Conservation (phyloP, 2,888 invertebrate genomes). For the Argyra leucocephala region DNA sequence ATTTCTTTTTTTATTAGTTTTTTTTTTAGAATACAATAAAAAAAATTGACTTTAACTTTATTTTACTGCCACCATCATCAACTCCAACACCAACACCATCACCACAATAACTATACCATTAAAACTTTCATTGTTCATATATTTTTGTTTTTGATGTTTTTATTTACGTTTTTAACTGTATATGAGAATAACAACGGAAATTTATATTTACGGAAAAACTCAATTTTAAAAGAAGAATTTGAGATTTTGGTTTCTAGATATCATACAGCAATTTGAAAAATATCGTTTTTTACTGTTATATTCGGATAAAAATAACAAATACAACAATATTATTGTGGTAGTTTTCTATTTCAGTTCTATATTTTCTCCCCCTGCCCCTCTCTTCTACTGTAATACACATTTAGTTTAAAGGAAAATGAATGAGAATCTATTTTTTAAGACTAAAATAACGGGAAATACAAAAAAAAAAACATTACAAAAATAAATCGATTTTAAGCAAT, state of each 20-base stretch:
- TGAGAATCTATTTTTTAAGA: background rate
- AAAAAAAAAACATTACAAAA: background rate
- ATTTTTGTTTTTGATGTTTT: too few species aligned
- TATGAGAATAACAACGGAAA: background rate
- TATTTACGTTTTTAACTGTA: too few species aligned
- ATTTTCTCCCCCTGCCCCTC: too few species aligned
- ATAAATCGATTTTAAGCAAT: constrained; percentile 9
- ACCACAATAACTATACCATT: too few species aligned
- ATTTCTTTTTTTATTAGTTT: background rate
- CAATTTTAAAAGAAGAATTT: background rate
- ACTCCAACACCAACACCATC: too few species aligned
- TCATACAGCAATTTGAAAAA: background rate
- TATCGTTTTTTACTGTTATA: background rate
- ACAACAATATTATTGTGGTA: too few species aligned
- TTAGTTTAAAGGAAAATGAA: background rate
- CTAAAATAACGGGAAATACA: background rate
- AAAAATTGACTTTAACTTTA: background rate
- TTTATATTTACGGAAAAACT: constrained; percentile 2
- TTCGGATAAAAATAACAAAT: background rate
- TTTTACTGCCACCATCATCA: background rate
- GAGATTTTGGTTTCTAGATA: background rate
- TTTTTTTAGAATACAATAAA: background rate
- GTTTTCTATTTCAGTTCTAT: background rate
- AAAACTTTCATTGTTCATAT: too few species aligned
- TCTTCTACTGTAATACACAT: background rate